Evolutionary conservation across 2,888 invertebrate species (phyloP), one percentile per base, ranked within the genome.

Genomic region (Callinectes sapidus): DNA sequence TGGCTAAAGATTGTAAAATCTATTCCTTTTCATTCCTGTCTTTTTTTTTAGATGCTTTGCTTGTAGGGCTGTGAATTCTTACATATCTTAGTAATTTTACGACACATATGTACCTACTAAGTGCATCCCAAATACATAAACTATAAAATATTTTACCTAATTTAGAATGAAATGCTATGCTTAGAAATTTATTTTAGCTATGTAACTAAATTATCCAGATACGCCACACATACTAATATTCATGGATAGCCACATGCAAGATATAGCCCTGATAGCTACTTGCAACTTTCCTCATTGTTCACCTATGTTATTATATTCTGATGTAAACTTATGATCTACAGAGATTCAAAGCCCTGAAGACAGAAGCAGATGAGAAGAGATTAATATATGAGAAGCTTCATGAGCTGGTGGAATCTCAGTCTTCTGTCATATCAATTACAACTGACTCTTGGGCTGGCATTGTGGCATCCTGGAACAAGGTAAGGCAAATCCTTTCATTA

Each of bases 371-470:
- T 32, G 94, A 94, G 85, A 94, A 94, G 89, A 71, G 90, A 61
- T 71, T 94, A 35, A 92, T 94, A 5, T 98, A 97, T 96, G 97
- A 97, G 95, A 98, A 97, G 95, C 96, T 99, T 90, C 97, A 97
- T 95, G 97, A 97, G 95, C 96, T 98, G 93, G 97, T 98, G 95
- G 97, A 98, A 95, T 97, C 97, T 0, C 97, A 98, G 95, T 94
- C 94, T 3, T 97, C 97, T 95, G 96, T 98, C 95, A 97, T 98
- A 94, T 97, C 97, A 95, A 97, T 98, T 94, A 97, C 98, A 10
- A 97, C 97, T 87, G 97, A 98, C 66, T 94, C 94, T n/a, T 94
- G 94, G 94, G 39, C 61, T 18, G 85, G 42, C 88, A 94, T 94
- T 54, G 88, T 61, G 1, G 87, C 90, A 32, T 92, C 94, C n/a